A percentile compares a stretch with the other conserved stretches of the same genome.
These are phyloP conservation scores for Ammodytes marinus DNA, from an alignment of 2,113 vertebrate genomes.

Conservation along the genomic window DNA sequence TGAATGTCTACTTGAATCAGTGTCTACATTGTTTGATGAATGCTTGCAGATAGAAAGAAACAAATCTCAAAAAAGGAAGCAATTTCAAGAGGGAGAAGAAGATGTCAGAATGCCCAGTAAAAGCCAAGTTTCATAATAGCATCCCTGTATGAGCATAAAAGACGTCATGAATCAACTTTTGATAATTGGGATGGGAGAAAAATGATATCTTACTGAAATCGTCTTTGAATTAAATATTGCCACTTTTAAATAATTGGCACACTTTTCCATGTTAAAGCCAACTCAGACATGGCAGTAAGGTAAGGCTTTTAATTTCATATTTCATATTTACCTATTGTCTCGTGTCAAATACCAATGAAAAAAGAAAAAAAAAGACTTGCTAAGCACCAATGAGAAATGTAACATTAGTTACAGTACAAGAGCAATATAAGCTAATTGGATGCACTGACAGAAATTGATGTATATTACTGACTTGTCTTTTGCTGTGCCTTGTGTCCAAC, in stretches of 20 bases:
- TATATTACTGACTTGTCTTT: not conserved
- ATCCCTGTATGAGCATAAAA: conserved; percentile 26
- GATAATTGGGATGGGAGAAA: conserved; percentile 49
- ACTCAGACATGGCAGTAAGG: not conserved
- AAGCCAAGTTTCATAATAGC: conserved; percentile 4
- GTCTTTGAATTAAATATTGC: conserved; percentile 61
- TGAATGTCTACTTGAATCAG: not conserved
- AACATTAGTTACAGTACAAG: not conserved
- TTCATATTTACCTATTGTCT: conserved; percentile 5
- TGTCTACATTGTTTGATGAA: not conserved
- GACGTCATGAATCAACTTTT: conserved; percentile 61
- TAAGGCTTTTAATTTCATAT: conserved; percentile 14
- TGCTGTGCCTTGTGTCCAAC: not conserved
- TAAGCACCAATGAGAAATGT: not conserved
- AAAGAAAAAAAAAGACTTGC: not conserved
- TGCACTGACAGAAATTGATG: not conserved
- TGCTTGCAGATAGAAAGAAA: not conserved
- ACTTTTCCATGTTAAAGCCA: conserved; percentile 49
- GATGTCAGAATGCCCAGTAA: conserved; percentile 18
- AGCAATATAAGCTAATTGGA: conserved; percentile 4
- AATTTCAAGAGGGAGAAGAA: conserved; percentile 1
- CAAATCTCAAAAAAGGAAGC: conserved; percentile 3
- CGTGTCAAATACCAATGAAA: not conserved
- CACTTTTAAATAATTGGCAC: conserved; percentile 50
- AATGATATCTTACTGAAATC: conserved; percentile 35